Evolutionary conservation across 2,888 invertebrate species (phyloP), one percentile per base, ranked within the genome.

Genomic region (Drosophila mulleri): DNA sequence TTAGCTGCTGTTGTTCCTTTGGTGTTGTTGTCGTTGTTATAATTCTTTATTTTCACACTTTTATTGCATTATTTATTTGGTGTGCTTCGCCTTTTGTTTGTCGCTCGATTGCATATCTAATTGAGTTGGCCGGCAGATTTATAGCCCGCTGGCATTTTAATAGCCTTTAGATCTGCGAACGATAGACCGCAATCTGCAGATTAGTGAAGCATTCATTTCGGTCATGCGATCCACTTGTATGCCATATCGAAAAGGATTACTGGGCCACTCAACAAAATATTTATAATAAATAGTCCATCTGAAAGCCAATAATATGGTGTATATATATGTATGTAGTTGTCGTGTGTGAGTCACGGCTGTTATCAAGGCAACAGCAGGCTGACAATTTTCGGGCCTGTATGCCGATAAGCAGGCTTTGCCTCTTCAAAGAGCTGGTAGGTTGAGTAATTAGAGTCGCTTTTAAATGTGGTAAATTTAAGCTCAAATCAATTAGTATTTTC

Each of bases 41-140:
- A 62, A 69, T 62, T 59, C 67, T 76, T 58, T 77, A 44, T 63
- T 66, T 82, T 75, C 72, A 79, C 80, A 76, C 73, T 76, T 82
- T 76, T 73, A 68, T 71, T 82, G 70, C 73, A 80, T 76, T 75
- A 76, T 80, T 72, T 82, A 76, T 76, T 67, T 66, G 65, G 32
- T 18, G 47, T 61, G 67, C 37, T 37, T 62, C 7, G 56, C 53
- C 52, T 48, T 54, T 76, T 32, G 50, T 50, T 60, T 80, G 80
- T 59, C 69, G 57, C 62, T 48, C 57, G 83, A 80, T 80, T 72
- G 72, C 70, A 73, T 80, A 76, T 76, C 69, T 82, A 75, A 82
- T 80, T 82, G 73, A 80, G 77, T 76, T 67, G 64, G 53, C 54
- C 61, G 41, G 45, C 64, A 70, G 66, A 80, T 82, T 82, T 82